Conservation (phyloP, 1,140 invertebrate genomes). For the Drosophila ambigua region DNA sequence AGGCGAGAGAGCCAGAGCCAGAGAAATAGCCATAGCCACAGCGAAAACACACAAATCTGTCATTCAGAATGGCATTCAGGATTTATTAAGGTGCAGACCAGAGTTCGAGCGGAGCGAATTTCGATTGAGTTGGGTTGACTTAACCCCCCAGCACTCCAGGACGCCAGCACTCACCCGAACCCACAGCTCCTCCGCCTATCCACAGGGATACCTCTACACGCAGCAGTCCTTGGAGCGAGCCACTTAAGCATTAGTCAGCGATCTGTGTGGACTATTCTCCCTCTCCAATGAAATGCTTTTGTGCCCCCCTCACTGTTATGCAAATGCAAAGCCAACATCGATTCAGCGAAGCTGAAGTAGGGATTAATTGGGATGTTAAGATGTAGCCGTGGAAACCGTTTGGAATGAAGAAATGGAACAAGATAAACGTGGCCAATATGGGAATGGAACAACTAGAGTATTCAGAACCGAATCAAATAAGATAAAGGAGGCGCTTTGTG, state of each 20-base stretch:
- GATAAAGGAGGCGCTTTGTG: no score
- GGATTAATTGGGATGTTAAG: no score
- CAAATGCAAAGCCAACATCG: no score
- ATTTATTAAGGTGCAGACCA: slow-evolving; percentile 62
- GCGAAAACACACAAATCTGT: slow-evolving; percentile 60
- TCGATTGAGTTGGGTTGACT: slow-evolving; percentile 44
- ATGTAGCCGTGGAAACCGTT: no score
- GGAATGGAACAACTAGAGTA: no score
- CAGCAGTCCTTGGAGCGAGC: background rate
- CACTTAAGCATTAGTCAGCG: slow-evolving; percentile 36
- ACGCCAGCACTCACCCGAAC: no score
- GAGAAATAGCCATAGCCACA: background rate
- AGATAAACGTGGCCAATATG: no score
- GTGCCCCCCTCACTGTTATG: no score
- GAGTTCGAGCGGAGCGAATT: slow-evolving; percentile 16
- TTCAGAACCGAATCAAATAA: no score
- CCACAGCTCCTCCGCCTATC: no score
- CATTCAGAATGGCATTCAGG: slow-evolving; percentile 46
- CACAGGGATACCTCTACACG: background rate
- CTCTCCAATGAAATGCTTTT: background rate
- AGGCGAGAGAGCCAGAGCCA: slow-evolving; percentile 29
- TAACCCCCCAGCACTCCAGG: slow-evolving; percentile 10
- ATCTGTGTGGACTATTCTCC: slow-evolving; percentile 14
- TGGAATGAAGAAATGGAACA: no score
- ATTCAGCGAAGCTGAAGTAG: no score